Percentiles rank a stretch among this genome's conserved stretches.
Evolutionary conservation across 1,140 invertebrate genomes (phyloP).

Genomic region (Pogonomyrmex barbatus): DNA sequence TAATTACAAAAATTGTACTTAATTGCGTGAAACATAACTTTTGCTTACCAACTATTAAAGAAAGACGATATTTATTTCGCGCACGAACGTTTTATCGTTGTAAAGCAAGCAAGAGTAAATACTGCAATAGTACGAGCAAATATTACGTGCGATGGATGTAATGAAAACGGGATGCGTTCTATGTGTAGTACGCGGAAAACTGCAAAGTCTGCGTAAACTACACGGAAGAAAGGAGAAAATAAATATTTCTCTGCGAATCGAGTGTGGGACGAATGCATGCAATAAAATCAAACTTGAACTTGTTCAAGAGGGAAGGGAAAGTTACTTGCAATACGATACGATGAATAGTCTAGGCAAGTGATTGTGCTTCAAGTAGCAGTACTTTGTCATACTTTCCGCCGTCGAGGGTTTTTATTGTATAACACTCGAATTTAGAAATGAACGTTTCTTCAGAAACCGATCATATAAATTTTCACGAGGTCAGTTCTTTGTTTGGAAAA

Average conservation of each 20-base stretch:
- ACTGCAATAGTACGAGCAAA: slow-evolving; percentile 21
- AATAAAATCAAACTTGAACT: slow-evolving; percentile 58
- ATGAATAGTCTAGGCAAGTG: slow-evolving; percentile 1
- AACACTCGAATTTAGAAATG: slow-evolving; percentile 9
- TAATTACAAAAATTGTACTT: not conserved
- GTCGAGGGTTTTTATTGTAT: not conserved
- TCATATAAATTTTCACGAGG: not conserved
- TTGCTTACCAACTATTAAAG: not conserved
- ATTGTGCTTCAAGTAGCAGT: not conserved
- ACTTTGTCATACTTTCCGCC: not conserved
- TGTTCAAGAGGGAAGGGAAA: slow-evolving; percentile 20
- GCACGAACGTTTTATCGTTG: not conserved
- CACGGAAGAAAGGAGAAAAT: slow-evolving; percentile 3
- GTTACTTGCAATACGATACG: slow-evolving; percentile 39
- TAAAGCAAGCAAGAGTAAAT: not conserved
- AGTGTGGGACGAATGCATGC: slow-evolving; percentile 17
- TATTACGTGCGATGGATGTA: slow-evolving; percentile 1
- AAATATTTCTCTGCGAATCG: slow-evolving; percentile 24
- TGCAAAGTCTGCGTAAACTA: slow-evolving; percentile 35
- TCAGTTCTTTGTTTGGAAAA: not conserved
- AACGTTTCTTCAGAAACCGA: not conserved
- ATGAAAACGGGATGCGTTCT: not conserved
- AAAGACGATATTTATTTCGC: slow-evolving; percentile 1
- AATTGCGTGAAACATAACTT: not conserved
- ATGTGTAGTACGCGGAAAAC: not conserved